Percentiles rank a stretch among this genome's conserved stretches.
These are phyloP conservation scores for Diceros bicornis DNA, from an alignment of 2,797 vertebrate species.

Conservation along the genomic window DNA sequence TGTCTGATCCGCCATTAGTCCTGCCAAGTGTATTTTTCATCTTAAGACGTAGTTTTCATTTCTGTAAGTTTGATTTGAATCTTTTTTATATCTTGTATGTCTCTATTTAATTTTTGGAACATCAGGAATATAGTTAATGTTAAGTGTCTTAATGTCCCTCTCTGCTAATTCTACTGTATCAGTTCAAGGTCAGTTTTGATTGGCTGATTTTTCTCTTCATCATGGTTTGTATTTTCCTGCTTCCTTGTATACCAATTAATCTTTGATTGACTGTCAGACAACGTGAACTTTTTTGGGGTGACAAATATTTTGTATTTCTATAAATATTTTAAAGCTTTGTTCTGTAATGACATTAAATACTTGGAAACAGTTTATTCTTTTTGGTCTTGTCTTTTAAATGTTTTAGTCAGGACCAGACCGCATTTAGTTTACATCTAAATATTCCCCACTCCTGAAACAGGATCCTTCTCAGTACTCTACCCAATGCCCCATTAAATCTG, in stretches of 20 bases:
- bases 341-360: conserved; percentile 10
- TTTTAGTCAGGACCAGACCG: not conserved
- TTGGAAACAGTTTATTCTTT: not conserved
- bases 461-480: not conserved
- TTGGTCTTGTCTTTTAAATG: not conserved
- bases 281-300: not conserved
- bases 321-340: conserved; percentile 11
- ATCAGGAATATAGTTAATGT: not conserved
- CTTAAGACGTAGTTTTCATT: not conserved
- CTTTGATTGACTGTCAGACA: not conserved
- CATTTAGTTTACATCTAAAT: not conserved
- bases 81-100: not conserved
- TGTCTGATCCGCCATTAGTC: not conserved
- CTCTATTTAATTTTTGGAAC: not conserved
- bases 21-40: conserved; percentile 18
- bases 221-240: not conserved
- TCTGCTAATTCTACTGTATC: not conserved
- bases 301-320: not conserved
- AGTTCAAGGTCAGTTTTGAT: not conserved
- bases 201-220: not conserved
- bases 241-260: not conserved
- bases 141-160: not conserved
- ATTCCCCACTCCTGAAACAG: not conserved
- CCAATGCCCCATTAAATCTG: not conserved
- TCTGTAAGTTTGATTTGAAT: not conserved